Conservation (phyloP, 2,888 invertebrate genomes). For the Folsomia manolachei region DNA sequence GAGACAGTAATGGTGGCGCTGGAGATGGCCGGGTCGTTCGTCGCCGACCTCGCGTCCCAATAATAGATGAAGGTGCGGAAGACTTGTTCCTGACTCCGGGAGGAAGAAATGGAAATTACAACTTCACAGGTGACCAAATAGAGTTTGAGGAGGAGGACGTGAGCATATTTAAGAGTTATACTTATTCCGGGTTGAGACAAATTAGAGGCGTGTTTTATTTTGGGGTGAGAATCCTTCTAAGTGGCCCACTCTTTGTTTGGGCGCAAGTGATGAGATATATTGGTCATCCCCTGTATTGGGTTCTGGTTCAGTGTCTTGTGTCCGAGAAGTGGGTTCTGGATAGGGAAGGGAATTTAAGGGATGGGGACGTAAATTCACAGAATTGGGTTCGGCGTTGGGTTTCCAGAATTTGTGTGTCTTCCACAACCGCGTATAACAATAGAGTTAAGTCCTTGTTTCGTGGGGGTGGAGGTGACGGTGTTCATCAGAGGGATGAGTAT, state of each 20-base stretch:
- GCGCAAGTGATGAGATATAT: neutral
- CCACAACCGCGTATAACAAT: too few species aligned
- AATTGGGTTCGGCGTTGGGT: neutral
- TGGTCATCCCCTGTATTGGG: conserved; percentile 8
- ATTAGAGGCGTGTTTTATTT: neutral
- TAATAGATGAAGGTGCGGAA: neutral
- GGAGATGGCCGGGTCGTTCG: neutral
- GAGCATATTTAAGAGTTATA: neutral
- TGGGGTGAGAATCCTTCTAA: too few species aligned
- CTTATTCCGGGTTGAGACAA: neutral
- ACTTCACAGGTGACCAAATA: neutral
- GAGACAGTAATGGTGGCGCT: neutral
- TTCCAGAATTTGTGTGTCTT: too few species aligned
- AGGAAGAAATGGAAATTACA: neutral
- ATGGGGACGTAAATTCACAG: neutral
- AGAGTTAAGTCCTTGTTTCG: neutral
- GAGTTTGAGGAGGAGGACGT: neutral
- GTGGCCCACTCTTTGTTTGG: neutral
- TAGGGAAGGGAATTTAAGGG: neutral
- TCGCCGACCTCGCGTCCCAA: neutral
- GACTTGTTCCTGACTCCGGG: neutral
- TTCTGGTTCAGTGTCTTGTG: neutral
- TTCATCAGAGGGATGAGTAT: neutral
- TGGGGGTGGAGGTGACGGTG: neutral
- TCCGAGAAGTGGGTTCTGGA: conserved; percentile 14